phyloP scores from a whole-genome alignment of 2,888 invertebrate genomes.

The Julus scanicus region DNA sequence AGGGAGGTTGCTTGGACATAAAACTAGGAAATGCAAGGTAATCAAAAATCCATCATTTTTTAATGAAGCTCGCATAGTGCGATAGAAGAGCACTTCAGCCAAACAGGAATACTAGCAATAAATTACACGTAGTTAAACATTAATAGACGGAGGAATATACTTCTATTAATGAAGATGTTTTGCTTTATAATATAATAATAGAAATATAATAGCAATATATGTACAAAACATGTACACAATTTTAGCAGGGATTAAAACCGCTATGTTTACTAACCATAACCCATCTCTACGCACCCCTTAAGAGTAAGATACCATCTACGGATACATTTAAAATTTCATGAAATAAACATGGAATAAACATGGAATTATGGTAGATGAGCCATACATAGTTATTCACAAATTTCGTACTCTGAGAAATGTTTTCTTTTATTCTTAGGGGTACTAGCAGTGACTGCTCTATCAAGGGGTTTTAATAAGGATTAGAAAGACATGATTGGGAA shows the following conservation, averaged over 20 bases:
- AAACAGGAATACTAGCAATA: background rate
- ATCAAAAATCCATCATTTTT: conserved; percentile 30
- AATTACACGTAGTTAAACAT: conserved; percentile 12
- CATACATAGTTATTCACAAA: too few species aligned
- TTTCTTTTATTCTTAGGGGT: too few species aligned
- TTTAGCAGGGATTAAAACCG: background rate
- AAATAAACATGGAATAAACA: too few species aligned
- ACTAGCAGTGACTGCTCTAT: too few species aligned
- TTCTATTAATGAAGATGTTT: background rate
- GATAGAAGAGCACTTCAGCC: background rate
- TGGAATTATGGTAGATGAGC: too few species aligned
- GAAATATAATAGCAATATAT: too few species aligned
- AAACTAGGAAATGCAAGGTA: background rate
- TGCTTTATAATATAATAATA: background rate
- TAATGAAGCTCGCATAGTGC: conserved; percentile 14
- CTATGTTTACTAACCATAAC: background rate
- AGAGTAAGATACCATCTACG: too few species aligned
- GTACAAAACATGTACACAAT: background rate
- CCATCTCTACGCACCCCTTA: background rate
- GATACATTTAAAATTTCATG: too few species aligned
- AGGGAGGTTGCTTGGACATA: background rate
- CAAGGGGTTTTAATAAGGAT: too few species aligned
- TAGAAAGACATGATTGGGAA: too few species aligned
- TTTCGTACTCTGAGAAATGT: too few species aligned
- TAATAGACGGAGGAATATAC: background rate